phyloP scores from a whole-genome alignment of 2,113 vertebrate species.

The Choloepus hoffmanni region DNA sequence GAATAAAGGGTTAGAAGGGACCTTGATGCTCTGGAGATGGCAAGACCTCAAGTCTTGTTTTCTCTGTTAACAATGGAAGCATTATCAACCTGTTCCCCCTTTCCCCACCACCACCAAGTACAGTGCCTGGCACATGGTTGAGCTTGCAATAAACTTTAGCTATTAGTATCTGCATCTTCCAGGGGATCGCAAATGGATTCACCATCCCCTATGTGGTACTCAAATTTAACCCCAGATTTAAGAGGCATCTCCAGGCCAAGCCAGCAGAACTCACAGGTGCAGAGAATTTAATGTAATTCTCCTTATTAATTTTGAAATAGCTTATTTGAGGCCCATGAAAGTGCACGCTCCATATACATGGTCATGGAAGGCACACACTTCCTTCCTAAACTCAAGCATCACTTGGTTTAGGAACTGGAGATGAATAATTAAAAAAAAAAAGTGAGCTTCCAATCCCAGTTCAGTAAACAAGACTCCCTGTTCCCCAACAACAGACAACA shows the following conservation, averaged over 20 bases:
- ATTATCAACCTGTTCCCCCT: neutral
- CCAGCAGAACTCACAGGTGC: neutral
- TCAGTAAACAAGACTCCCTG: neutral
- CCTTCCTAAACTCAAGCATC: neutral
- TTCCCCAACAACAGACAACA: neutral
- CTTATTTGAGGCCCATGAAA: neutral
- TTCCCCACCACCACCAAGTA: neutral
- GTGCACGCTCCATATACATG: neutral
- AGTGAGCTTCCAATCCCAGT: slow-evolving; percentile 9
- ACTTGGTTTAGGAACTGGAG: neutral
- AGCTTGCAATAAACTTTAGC: neutral
- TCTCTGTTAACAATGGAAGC: neutral
- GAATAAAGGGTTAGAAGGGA: neutral
- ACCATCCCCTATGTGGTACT: neutral
- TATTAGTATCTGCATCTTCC: neutral
- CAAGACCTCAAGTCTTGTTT: neutral
- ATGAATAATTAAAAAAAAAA: slow-evolving; percentile 7
- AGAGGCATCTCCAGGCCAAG: neutral
- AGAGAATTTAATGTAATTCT: neutral
- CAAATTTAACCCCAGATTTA: neutral
- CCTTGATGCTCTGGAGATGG: neutral
- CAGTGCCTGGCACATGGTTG: neutral
- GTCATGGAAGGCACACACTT: neutral
- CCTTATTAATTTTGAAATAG: neutral
- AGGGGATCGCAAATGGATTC: neutral